Conservation (phyloP, 2,113 vertebrate genomes). For the Syngnathus floridae region DNA sequence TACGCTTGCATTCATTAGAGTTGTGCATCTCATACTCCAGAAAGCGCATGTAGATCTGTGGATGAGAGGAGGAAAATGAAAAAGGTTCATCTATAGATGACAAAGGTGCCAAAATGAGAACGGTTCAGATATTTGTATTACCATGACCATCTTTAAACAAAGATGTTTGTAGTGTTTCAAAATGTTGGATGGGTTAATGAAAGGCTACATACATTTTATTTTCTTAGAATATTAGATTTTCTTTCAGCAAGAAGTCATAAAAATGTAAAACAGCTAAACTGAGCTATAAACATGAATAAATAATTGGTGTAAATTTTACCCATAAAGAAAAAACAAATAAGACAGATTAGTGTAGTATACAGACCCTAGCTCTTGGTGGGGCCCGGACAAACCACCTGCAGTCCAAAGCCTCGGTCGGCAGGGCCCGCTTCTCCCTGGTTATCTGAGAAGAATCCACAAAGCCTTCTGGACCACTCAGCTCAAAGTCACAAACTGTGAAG, state of each 20-base stretch:
- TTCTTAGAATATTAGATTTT: no score
- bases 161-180: no score
- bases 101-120: neutral
- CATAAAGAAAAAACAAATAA: no score
- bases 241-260: no score
- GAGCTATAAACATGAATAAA: no score
- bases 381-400: conserved; percentile 96
- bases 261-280: no score
- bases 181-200: no score
- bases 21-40: conserved; percentile 99
- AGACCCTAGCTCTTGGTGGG: conserved; percentile 86
- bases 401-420: conserved; percentile 86
- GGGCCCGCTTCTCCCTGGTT: conserved; percentile 78
- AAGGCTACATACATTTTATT: no score
- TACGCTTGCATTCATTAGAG: conserved; percentile 96
- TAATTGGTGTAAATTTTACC: no score
- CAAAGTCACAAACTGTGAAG: conserved; percentile 89
- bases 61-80: neutral
- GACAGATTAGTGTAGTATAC: neutral
- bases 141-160: no score
- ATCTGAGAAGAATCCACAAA: conserved; percentile 88
- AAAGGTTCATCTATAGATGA: neutral
- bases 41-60: conserved; percentile 91
- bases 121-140: no score
- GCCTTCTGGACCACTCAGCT: conserved; percentile 89